A percentile compares a stretch with the other conserved stretches of the same genome.
phyloP scores from a whole-genome alignment of 2,888 invertebrate genomes.

The Lithophane socia region DNA sequence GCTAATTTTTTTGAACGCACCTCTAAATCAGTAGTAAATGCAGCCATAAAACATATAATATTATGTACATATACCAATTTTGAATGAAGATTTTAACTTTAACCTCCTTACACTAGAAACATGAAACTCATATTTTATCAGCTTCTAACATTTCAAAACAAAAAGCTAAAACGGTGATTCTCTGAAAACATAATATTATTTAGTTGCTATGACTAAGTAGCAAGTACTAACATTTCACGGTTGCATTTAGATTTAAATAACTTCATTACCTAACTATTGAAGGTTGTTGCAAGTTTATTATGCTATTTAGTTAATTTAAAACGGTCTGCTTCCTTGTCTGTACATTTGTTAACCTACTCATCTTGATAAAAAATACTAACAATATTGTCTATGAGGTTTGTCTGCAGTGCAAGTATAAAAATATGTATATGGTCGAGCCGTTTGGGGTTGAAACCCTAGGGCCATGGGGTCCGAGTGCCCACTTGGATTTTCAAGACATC shows the following conservation, averaged over 20 bases:
- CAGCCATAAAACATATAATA: neutral
- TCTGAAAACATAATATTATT: slow-evolving; percentile 19
- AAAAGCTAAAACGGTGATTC: slow-evolving; percentile 12
- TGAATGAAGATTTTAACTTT: neutral
- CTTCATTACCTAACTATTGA: slow-evolving; percentile 5
- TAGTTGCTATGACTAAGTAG: slow-evolving; percentile 8
- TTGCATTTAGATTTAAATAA: slow-evolving; percentile 27
- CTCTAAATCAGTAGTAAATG: no score
- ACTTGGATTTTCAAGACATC: no score
- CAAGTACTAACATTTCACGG: slow-evolving; percentile 28
- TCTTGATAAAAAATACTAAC: neutral
- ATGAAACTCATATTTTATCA: neutral
- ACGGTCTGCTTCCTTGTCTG: neutral
- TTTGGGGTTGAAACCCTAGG: no score
- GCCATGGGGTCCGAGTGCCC: no score
- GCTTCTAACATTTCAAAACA: slow-evolving; percentile 24
- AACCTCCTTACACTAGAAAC: slow-evolving; percentile 2
- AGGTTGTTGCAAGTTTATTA: slow-evolving; percentile 7
- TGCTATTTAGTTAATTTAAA: neutral
- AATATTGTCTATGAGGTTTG: neutral
- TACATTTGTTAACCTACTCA: neutral
- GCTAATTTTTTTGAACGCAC: neutral
- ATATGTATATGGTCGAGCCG: no score
- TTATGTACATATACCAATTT: neutral
- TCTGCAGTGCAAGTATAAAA: neutral